A percentile compares a stretch with the other conserved stretches of the same genome.
Conservation (phyloP, 2,113 vertebrate genomes). For the Podilymbus podiceps region DNA sequence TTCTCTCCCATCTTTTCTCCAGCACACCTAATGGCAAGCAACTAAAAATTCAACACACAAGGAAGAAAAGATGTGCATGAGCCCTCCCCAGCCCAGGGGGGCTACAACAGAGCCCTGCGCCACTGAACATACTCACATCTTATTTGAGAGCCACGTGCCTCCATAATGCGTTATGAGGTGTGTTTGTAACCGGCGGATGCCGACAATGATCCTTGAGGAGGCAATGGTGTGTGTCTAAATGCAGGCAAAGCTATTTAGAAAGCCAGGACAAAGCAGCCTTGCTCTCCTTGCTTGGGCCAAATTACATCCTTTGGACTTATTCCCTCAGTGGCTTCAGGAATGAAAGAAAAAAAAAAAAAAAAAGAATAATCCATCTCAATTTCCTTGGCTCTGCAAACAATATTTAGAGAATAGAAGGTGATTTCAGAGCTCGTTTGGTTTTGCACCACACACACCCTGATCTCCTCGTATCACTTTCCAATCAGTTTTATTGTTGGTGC, state of each 20-base stretch:
- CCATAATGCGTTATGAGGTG: conserved; percentile 78
- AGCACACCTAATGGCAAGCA: background rate
- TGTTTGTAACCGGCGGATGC: conserved; percentile 73
- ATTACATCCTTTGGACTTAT: conserved; percentile 69
- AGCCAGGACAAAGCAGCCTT: conserved; percentile 60
- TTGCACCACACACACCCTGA: conserved; percentile 39
- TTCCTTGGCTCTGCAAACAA: conserved; percentile 72
- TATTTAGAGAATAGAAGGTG: conserved; percentile 75
- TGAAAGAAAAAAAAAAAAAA: conserved; percentile 33
- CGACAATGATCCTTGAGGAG: conserved; percentile 72
- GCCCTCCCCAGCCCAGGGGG: background rate
- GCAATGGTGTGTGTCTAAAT: conserved; percentile 81
- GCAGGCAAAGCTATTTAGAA: conserved; percentile 76
- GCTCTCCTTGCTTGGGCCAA: conserved; percentile 63
- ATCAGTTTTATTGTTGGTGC: conserved; percentile 63
- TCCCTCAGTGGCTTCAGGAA: conserved; percentile 54
- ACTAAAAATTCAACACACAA: background rate
- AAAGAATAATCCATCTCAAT: conserved; percentile 71
- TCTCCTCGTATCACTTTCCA: conserved; percentile 71
- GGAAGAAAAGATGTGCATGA: background rate
- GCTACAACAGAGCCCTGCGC: background rate
- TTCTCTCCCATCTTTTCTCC: background rate
- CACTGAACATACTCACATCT: conserved; percentile 52
- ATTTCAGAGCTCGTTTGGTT: conserved; percentile 76
- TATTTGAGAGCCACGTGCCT: conserved; percentile 60